phyloP scores from a whole-genome alignment of 2,888 invertebrate genomes.

The Cantharis lateralis region DNA sequence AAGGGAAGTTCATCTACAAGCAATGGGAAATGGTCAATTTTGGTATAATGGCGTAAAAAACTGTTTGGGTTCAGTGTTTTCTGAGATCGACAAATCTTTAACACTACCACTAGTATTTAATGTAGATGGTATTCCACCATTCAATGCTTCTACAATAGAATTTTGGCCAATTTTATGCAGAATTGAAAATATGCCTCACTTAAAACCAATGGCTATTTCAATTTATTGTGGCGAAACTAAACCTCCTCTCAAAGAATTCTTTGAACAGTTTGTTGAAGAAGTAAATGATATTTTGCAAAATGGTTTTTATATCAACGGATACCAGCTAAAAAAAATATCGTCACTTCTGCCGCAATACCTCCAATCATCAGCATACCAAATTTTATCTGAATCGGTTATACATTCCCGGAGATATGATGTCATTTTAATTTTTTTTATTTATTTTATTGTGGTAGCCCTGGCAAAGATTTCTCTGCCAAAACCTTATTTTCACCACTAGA shows the following conservation, averaged over 20 bases:
- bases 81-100: not conserved
- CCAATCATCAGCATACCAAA: too few relatives aligned
- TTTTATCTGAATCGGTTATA: too few relatives aligned
- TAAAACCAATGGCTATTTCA: slow-evolving; percentile 29
- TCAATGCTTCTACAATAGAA: slow-evolving; percentile 21
- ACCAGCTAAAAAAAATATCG: too few relatives aligned
- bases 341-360: too few relatives aligned
- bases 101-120: slow-evolving; percentile 16
- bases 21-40: not conserved
- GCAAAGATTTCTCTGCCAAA: too few relatives aligned
- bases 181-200: slow-evolving; percentile 20
- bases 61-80: not conserved
- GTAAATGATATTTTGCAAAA: too few relatives aligned
- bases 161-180: slow-evolving; percentile 33
- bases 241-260: slow-evolving; percentile 18
- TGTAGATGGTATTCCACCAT: slow-evolving; percentile 29
- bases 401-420: too few relatives aligned
- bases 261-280: too few relatives aligned
- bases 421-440: too few relatives aligned
- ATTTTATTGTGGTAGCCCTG: too few relatives aligned
- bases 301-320: too few relatives aligned
- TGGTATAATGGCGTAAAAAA: slow-evolving; percentile 2
- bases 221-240: slow-evolving; percentile 33
- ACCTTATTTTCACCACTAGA: too few relatives aligned
- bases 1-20: not conserved